phyloP scores from a whole-genome alignment of 2,888 invertebrate genomes.

The Trissoscelio sp. region DNA sequence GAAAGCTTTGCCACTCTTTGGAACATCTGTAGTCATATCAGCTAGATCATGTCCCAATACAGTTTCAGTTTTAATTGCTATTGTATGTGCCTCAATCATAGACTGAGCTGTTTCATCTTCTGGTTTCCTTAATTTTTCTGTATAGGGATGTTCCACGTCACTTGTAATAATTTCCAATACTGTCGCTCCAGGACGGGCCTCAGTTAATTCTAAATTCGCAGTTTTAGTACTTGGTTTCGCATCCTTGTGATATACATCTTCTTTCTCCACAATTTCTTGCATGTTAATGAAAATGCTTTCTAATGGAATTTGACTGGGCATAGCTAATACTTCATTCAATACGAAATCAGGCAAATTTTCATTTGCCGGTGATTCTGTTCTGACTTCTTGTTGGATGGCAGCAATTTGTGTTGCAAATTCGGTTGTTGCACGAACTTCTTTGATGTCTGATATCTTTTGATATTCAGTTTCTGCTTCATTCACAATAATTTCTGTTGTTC shows the following conservation, averaged over 20 bases:
- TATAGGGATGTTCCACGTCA: conserved; percentile 79
- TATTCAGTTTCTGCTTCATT: conserved; percentile 85
- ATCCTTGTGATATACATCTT: conserved; percentile 81
- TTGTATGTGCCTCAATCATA: conserved; percentile 83
- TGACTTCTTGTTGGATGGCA: conserved; percentile 84
- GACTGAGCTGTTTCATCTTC: conserved; percentile 78
- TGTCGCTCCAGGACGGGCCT: conserved; percentile 77
- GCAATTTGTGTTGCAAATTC: conserved; percentile 84
- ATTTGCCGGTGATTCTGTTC: conserved; percentile 83
- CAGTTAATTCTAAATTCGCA: conserved; percentile 82
- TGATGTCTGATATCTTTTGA: conserved; percentile 78
- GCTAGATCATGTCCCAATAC: conserved; percentile 79
- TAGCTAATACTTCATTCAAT: conserved; percentile 82
- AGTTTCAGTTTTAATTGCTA: conserved; percentile 84
- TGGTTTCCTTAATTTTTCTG: conserved; percentile 73
- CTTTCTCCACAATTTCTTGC: conserved; percentile 83
- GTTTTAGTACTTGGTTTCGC: conserved; percentile 82
- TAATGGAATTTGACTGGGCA: conserved; percentile 75
- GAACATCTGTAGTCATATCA: conserved; percentile 74
- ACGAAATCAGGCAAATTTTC: conserved; percentile 80
- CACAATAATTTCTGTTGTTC: conserved; percentile 84
- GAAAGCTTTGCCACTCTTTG: conserved; percentile 79
- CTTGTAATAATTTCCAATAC: conserved; percentile 79
- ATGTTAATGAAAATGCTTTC: conserved; percentile 82
- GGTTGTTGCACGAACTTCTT: conserved; percentile 82